Evolutionary conservation across 2,797 vertebrate genomes (phyloP), one percentile per base, ranked within the genome.

Genomic region (Danio choprae): DNA sequence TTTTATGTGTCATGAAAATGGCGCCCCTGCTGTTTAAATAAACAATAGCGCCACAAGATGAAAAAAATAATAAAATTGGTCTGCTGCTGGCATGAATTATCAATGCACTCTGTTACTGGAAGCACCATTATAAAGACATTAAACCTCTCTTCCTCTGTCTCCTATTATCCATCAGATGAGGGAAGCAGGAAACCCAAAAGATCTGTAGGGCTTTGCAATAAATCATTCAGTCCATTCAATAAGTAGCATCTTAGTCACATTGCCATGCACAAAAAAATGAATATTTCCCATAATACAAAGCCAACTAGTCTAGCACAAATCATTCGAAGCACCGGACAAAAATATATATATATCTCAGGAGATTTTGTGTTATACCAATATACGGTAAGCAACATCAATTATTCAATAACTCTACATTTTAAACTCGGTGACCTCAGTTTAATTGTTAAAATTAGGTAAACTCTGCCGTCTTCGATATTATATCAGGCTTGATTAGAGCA

Each of bases 91-190:
- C 83, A 84, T 86, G 83, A 86, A 86, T 86, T 84, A 84, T 84
- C 85, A 84, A 86, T 86, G 85, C 81, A 74, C 74, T 69, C 80
- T 78, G 85, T 86, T 86, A 84, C 85, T 86, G 85, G 85, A 86
- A 86, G 85, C 70, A 79, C 85, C 80, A 86, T 86, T 86, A 86
- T 68, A 75, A 77, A 77, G 74, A 77, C 82, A 86, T 86, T 84
- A 86, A 86, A 84, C 63, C 82, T 65, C 82, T 82, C 71, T 79
- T 84, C 82, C 77, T 84, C 81, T 81, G 74, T 80, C 80, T 86
- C 68, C 81, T 84, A 82, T 86, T 81, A 86, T 86, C 83, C 83
- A 84, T 78, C 85, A 70, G 73, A 82, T 80, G 64, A 59, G 72
- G 81, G 75, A 77, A 82, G 71, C 85, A 86, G 85, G 83, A 86